Base-by-base conservation (phyloP, 2,888 invertebrate genomes). In the Sinotaia quadrata region DNA sequence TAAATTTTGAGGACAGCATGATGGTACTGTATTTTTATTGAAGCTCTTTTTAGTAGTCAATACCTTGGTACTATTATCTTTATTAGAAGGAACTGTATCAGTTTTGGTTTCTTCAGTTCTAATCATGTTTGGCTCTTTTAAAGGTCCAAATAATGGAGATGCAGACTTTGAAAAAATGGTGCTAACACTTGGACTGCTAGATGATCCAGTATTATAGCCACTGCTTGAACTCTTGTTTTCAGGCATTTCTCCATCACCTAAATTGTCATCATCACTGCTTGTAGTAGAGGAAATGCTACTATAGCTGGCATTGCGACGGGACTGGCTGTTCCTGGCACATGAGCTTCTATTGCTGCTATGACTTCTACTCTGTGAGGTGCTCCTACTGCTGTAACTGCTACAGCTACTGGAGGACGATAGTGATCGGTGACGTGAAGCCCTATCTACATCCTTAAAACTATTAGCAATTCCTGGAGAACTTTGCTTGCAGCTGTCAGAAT, bases 361-460 rank as follows among this genome's bases (percentile, higher is more conserved):
- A 41, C 51, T 67, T 33, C 58, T 31, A 8, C 75, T 77, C 51
- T 78, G n/a, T n/a, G n/a, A n/a, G n/a, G n/a, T 78, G 33, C 76
- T 70, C 37, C 63, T 58, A 47, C 76, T 76, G 49, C 78, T 75
- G 51, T 78, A 77, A 18, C 77, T 69, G 51, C 71, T 71, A 44
- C 54, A 61, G 66, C 47, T 69, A 36, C 73, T 71, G 59, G 72
- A 74, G 37, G 69, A 71, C 27, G 73, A 67, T 4, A 69, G 61
- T 8, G 77, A 76, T 37, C 57, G 54, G 15, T 61, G 57, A 27
- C 74, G 60, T 44, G 41, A 41, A 41, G 8, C 41, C 8, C 10
- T 15, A 41, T 41, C 41, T 41, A 18, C 18, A 18, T 10, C 41
- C 8, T 10, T 41, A 10, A 12, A 12, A 18, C 41, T 41, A 18